Conservation (phyloP, 2,113 vertebrate genomes). For the Atrichornis clamosus region DNA sequence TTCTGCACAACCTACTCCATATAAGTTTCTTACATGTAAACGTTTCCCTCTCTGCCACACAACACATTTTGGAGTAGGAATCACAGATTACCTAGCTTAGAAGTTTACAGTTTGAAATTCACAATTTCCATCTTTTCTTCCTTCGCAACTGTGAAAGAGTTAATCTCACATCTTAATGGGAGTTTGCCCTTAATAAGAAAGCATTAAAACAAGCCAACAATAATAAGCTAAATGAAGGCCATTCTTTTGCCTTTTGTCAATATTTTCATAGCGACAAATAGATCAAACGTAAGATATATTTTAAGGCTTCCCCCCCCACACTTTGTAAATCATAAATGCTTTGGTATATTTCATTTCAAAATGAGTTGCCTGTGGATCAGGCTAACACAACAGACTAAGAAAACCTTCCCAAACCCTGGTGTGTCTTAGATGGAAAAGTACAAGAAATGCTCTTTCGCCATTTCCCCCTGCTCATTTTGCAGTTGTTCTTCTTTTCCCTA, state of each 20-base stretch:
- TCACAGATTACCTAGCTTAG: background rate
- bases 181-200: conserved; percentile 34
- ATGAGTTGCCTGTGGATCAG: conserved; percentile 22
- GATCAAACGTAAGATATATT: conserved; percentile 45
- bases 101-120: background rate
- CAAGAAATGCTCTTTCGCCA: background rate
- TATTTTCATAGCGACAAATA: conserved; percentile 50
- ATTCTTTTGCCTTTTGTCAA: conserved; percentile 57
- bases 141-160: background rate
- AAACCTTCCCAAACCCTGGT: background rate
- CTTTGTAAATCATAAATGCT: conserved; percentile 34
- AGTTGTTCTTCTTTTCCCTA: background rate
- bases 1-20: background rate
- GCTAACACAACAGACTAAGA: background rate
- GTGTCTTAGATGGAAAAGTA: conserved; percentile 3
- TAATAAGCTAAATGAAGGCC: conserved; percentile 50
- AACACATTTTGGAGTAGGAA: background rate
- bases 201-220: conserved; percentile 38
- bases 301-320: background rate
- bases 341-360: conserved; percentile 54
- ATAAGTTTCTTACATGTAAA: background rate
- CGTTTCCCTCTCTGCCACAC: background rate
- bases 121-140: background rate
- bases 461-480: background rate
- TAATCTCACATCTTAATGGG: conserved; percentile 34